Base-by-base conservation (phyloP, 2,113 vertebrate species). In the Eolophus roseicapilla region DNA sequence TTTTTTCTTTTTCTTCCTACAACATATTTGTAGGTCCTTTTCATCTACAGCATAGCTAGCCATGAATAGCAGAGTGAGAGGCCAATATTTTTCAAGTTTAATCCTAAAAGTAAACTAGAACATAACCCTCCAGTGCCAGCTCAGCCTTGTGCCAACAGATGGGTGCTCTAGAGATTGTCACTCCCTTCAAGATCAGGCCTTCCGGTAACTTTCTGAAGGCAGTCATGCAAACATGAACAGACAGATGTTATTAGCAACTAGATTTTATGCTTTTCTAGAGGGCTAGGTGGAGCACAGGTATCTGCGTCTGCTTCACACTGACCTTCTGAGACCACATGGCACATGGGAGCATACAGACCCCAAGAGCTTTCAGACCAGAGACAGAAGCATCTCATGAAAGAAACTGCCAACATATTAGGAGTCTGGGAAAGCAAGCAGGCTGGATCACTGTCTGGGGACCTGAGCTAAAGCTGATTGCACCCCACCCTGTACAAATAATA, bases 81-180 rank as follows among this genome's bases (percentile, higher is more conserved):
- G 92, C 90, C 93, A 96, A 86, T 52, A 81, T 64, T 86, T 86
- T 74, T 93, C 50, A 92, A 82, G 85, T 81, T 93, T 88, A 86
- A 93, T 81, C 75, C 50, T 81, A 81, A 94, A 90, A 86, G 25
- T 88, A 92, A 94, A 86, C 80, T 3, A 1, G 90, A 95, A 86
- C 35, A 67, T 52, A 41, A 65, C 25, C 63, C 33, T 81, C 64
- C 43, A 17, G 65, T 90, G 85, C 93, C 85, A 95, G 76, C 28
- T 92, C 47, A 94, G 55, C 64, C 80, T 13, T 50, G 39, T 78
- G 88, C 90, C 92, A 93, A 35, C 43, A 78, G 21, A 28, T 92
- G 82, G 28, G 88, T 90, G 76, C 88, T 90, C 90, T 86, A 88
- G 68, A 88, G 65, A 81, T 88, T 88, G 53, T 88, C 75, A 90